Evolutionary conservation across 2,888 invertebrate genomes (phyloP), one percentile per base, ranked within the genome.

Genomic region (Lamellibrachia columna): DNA sequence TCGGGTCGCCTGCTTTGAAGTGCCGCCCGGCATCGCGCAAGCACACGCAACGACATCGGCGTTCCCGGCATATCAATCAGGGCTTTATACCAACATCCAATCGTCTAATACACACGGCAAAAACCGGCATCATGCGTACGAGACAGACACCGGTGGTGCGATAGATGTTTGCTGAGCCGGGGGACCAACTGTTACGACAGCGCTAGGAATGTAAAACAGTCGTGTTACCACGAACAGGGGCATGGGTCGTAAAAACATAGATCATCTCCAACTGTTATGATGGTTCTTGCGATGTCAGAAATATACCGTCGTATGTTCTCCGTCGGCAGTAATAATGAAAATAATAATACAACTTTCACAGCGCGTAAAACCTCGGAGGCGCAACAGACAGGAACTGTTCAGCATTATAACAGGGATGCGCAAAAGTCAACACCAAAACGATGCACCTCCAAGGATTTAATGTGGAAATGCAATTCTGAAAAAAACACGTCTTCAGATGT

Each of bases 61-160:
- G n/a, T 75, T 75, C 75, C 22, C 75, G 6, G 75, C 75, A 75
- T 75, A 75, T 75, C 75, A 75, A 75, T 22, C 75, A 75, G 22
- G 75, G 75, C 75, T 75, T 75, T 75, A 75, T 75, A 75, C 75
- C 75, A 75, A 75, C 75, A 75, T n/a, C 75, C 22, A 75, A 75
- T 75, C 75, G 22, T 75, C 75, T 75, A 75, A 75, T 75, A 75
- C 75, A n/a, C 75, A 75, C 75, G 75, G 75, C 75, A 75, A 75
- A 75, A 75, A 75, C 11, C n/a, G 22, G 75, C 75, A 75, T 75
- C n/a, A 75, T n/a, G 22, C 75, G 75, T n/a, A 75, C 15, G 22
- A n/a, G n/a, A 75, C 75, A 75, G 75, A 75, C 75, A 75, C 75
- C 75, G 75, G 22, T 40, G 75, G 4, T 22, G 75, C 75, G 75